Conservation (phyloP, 1,140 invertebrate species). For the Triops cancriformis region DNA sequence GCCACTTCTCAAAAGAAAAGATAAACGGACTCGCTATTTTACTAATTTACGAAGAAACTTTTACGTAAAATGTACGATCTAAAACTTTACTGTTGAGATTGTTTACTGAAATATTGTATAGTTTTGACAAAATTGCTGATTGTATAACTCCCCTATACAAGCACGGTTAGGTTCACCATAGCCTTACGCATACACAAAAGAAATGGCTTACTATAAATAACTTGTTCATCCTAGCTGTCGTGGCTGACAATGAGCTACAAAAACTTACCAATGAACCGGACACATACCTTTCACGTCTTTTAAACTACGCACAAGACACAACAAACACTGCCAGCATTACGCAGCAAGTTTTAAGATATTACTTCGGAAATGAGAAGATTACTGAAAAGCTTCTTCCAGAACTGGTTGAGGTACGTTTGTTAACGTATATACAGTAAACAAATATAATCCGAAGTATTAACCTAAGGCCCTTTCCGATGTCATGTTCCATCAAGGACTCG, state of each 20-base stretch:
- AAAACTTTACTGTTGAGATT: too few species aligned
- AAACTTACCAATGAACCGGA: background rate
- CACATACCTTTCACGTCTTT: background rate
- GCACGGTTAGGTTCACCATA: background rate
- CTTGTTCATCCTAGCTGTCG: background rate
- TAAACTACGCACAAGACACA: background rate
- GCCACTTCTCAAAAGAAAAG: too few species aligned
- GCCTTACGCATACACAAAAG: too few species aligned
- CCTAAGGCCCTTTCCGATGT: background rate
- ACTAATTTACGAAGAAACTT: too few species aligned
- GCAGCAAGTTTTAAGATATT: background rate
- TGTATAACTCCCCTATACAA: too few species aligned
- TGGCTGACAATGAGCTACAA: background rate
- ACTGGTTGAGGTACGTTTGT: background rate
- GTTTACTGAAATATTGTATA: too few species aligned
- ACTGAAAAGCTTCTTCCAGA: background rate
- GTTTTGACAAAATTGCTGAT: too few species aligned
- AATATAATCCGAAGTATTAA: background rate
- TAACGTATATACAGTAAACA: background rate
- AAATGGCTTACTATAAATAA: too few species aligned
- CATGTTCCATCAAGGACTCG: background rate
- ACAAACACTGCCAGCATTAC: background rate
- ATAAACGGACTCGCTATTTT: too few species aligned
- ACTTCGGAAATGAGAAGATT: conserved; percentile 2
- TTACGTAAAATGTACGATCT: too few species aligned